These are phyloP conservation scores for Podarcis cretensis DNA, from an alignment of 2,113 vertebrate species.

Conservation along the genomic window DNA sequence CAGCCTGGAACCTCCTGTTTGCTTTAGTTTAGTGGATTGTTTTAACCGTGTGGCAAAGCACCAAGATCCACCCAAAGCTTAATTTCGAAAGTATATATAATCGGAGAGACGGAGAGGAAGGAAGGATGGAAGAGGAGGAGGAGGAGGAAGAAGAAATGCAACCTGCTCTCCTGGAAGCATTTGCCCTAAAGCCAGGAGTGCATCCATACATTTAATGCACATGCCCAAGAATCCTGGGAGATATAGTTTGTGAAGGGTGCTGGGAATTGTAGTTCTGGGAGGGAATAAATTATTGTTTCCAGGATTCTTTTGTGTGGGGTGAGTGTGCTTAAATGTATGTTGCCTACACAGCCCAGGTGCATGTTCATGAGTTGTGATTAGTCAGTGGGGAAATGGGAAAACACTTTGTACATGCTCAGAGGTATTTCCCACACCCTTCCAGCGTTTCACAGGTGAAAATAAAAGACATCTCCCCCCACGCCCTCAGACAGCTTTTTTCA, in stretches of 20 bases:
- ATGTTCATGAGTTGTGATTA: not conserved
- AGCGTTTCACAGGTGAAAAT: not conserved
- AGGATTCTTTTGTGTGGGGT: too few relatives aligned
- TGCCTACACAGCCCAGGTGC: not conserved
- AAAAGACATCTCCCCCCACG: not conserved
- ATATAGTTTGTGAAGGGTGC: too few relatives aligned
- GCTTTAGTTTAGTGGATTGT: constrained; percentile 16
- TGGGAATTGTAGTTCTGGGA: too few relatives aligned
- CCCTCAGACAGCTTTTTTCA: too few relatives aligned
- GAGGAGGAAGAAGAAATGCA: too few relatives aligned
- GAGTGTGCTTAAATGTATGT: too few relatives aligned
- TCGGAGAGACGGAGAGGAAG: not conserved
- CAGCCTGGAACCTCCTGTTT: constrained; percentile 40
- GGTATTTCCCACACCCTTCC: not conserved
- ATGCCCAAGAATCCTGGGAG: too few relatives aligned
- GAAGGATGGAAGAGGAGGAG: too few relatives aligned
- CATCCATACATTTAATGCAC: too few relatives aligned
- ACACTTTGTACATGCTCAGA: not conserved
- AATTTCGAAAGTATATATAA: constrained; percentile 1
- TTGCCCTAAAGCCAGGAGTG: too few relatives aligned
- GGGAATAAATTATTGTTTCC: too few relatives aligned
- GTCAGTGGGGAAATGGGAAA: not conserved
- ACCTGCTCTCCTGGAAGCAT: not conserved
- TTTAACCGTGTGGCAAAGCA: not conserved
- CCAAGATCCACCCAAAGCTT: not conserved